Percentiles rank a stretch among this genome's conserved stretches.
phyloP scores from a whole-genome alignment of 2,888 invertebrate species.

The Anthophora plumipes region DNA sequence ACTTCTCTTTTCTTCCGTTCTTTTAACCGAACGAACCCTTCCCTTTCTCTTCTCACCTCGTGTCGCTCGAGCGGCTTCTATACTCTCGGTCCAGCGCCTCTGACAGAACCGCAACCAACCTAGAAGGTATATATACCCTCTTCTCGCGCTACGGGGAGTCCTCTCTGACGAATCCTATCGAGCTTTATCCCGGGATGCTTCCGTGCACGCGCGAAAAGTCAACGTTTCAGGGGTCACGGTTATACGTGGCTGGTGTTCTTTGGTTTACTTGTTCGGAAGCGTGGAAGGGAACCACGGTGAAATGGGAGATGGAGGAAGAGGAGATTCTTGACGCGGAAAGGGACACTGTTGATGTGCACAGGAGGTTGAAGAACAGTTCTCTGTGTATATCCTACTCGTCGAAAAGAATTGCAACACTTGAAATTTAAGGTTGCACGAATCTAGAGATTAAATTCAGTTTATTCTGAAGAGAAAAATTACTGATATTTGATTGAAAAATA shows the following conservation, averaged over 20 bases:
- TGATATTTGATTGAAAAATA: no score
- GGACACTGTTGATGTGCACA: neutral
- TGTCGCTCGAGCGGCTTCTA: conserved; percentile 5
- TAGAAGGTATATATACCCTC: conserved; percentile 29
- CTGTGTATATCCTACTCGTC: no score
- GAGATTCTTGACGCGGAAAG: neutral
- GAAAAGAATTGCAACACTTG: no score
- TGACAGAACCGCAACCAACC: conserved; percentile 45
- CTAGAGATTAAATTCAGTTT: no score
- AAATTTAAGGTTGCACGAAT: no score
- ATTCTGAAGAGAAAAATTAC: no score
- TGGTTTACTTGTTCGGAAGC: neutral
- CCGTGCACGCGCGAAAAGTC: conserved; percentile 78
- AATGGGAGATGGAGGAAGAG: conserved; percentile 2
- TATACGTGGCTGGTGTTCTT: neutral
- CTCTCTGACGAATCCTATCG: conserved; percentile 36
- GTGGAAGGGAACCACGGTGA: neutral
- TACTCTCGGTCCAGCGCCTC: conserved; percentile 73
- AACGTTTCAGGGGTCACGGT: conserved; percentile 21
- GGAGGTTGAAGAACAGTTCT: neutral
- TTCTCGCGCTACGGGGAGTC: conserved; percentile 72
- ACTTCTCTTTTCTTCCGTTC: conserved; percentile 14
- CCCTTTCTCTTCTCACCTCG: conserved; percentile 7
- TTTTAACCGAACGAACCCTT: conserved; percentile 21
- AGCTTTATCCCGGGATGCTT: conserved; percentile 32